A percentile compares a stretch with the other conserved stretches of the same genome.
Conservation (phyloP, 1,140 invertebrate genomes). For the Diabrotica undecimpunctata region DNA sequence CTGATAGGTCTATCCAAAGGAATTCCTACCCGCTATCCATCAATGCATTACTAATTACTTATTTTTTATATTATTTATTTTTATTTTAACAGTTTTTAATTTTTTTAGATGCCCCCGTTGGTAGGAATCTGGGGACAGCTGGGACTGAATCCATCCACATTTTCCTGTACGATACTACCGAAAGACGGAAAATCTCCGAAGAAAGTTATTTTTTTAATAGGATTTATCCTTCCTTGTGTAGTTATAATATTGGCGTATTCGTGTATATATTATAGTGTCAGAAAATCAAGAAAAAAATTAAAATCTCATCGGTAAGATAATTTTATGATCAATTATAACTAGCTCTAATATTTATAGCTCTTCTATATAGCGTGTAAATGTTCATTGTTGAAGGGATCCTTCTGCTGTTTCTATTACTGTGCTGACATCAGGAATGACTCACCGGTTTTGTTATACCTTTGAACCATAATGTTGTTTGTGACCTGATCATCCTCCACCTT, state of each 20-base stretch:
- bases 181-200: constrained; percentile 74
- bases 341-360: too few relatives aligned
- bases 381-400: too few relatives aligned
- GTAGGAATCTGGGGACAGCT: constrained; percentile 78
- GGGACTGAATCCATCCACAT: constrained; percentile 71
- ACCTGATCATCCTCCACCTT: too few relatives aligned
- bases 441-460: too few relatives aligned
- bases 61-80: too few relatives aligned
- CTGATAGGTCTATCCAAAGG: too few relatives aligned
- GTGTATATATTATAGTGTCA: constrained; percentile 79
- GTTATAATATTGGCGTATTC: constrained; percentile 80
- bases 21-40: too few relatives aligned
- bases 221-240: constrained; percentile 75
- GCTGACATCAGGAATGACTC: too few relatives aligned
- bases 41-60: too few relatives aligned
- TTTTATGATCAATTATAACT: not conserved
- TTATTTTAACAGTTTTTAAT: not conserved
- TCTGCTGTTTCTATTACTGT: too few relatives aligned
- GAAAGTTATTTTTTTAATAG: constrained; percentile 78
- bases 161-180: constrained; percentile 81
- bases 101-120: constrained; percentile 69
- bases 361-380: too few relatives aligned
- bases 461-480: too few relatives aligned
- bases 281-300: constrained; percentile 66
- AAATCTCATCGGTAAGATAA: constrained; percentile 57